Base-by-base conservation (phyloP, 2,888 invertebrate genomes). In the Cenopis cana region DNA sequence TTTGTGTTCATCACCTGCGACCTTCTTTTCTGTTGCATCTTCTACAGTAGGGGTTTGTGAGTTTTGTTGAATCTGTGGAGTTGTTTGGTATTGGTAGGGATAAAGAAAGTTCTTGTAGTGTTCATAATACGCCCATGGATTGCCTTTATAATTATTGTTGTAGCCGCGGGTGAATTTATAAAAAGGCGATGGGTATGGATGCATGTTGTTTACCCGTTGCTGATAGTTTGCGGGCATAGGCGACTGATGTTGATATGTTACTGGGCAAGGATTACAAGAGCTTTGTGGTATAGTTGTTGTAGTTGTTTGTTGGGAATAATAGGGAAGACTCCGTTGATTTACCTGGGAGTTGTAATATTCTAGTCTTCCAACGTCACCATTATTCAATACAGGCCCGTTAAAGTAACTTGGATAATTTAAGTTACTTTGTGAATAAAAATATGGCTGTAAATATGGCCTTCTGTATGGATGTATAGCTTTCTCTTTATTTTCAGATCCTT, bases 271-370 rank as follows among this genome's bases (percentile, higher is more conserved):
- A 33, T 74, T 75, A 2, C 64, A 46, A 3, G 65, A 20, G 18
- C 10, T 38, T 38, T 14, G 54, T 29, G 38, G 38, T 2, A 38
- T 29, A 55, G n/a, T 2, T 29, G 17, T 29, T 14, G 46, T 55
- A 65, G 12, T 73, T 36, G 38, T 78, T 11, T 73, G 76, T 74
- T 86, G 82, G 0, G 78, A 64, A 65, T 91, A 90, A 0, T 90
- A 87, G 2, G 84, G 75, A 20, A 76, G 62, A 66, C 85, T 83
- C 75, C 90, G 88, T 50, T 88, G 87, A 41, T 74, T 75, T 2
- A 89, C 83, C 17, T 87, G 74, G 1, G 88, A 85, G 64, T 88
- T 88, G 69, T 87, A 86, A 78, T 89, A 90, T 0, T 89, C 88
- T 6, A 87, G 20, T 74, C 81, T 85, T 9, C 78, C 76, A 52